Percentiles rank a stretch among this genome's conserved stretches.
Conservation (phyloP, 2,888 invertebrate species). For the Suillia variegata region DNA sequence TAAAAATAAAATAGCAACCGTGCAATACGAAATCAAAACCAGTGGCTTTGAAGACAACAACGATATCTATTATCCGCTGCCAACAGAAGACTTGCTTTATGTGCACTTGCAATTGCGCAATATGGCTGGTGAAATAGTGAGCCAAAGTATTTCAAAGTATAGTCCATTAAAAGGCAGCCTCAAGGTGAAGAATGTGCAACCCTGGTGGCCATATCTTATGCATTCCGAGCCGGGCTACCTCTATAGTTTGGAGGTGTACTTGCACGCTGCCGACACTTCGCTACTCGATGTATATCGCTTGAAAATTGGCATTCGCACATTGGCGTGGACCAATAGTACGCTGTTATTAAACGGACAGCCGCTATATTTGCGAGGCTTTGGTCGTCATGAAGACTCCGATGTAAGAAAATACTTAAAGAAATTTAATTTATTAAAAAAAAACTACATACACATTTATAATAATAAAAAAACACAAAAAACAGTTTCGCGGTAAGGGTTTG, state of each 20-base stretch:
- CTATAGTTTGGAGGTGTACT: conserved; percentile 75
- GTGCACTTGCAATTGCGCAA: conserved; percentile 63
- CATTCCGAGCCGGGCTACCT: conserved; percentile 78
- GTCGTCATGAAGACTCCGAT: conserved; percentile 93
- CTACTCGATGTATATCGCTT: conserved; percentile 79
- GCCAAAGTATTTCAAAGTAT: not conserved
- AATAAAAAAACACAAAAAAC: too few species aligned
- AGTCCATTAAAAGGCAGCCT: conserved; percentile 65
- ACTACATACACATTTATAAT: too few species aligned
- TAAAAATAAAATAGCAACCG: too few species aligned
- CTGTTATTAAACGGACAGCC: conserved; percentile 81
- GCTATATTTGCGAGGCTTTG: conserved; percentile 90
- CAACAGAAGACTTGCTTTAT: conserved; percentile 33
- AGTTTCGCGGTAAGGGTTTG: conserved; percentile 92
- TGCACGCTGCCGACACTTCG: conserved; percentile 37
- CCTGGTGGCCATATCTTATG: conserved; percentile 98
- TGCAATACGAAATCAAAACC: conserved; percentile 49
- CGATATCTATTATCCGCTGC: conserved; percentile 30
- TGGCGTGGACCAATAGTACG: conserved; percentile 76
- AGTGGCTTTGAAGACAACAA: conserved; percentile 45
- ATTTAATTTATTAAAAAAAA: too few species aligned
- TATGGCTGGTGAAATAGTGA: conserved; percentile 64
- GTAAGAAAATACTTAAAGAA: too few species aligned
- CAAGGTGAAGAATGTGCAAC: conserved; percentile 71
- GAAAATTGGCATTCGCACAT: conserved; percentile 83